These are phyloP conservation scores for Salminus brasiliensis DNA, from an alignment of 2,113 vertebrate species.

Conservation along the genomic window DNA sequence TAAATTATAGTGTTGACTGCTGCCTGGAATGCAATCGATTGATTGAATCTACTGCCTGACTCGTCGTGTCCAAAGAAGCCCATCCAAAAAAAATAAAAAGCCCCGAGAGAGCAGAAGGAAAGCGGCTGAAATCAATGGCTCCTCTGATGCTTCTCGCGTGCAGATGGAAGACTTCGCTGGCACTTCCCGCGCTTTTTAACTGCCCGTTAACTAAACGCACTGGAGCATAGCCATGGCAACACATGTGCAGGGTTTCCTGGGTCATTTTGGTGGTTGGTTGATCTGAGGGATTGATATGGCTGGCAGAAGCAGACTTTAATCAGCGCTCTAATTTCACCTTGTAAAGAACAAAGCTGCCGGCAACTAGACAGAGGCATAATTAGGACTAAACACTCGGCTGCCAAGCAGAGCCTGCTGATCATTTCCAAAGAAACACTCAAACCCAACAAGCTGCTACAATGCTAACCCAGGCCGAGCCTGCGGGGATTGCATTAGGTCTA, in stretches of 20 bases:
- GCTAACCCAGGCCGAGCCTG: background rate
- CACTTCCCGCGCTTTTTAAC: background rate
- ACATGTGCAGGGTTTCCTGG: constrained; percentile 26
- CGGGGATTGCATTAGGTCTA: background rate
- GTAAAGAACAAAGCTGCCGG: constrained; percentile 31
- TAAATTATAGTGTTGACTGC: background rate
- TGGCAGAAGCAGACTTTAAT: constrained; percentile 38
- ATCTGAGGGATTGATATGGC: constrained; percentile 13
- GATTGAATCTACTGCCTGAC: constrained; percentile 11
- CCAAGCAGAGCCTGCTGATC: background rate
- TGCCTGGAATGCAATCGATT: background rate
- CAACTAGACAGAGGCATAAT: constrained; percentile 26
- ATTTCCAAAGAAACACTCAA: background rate
- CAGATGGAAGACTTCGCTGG: background rate
- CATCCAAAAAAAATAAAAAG: background rate
- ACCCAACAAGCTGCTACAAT: background rate
- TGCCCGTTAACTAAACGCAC: constrained; percentile 10
- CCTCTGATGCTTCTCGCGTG: background rate
- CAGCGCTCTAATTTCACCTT: constrained; percentile 45
- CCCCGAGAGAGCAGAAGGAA: background rate
- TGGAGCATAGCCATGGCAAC: constrained; percentile 36
- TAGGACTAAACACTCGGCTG: constrained; percentile 10
- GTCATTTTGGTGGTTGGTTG: constrained; percentile 14
- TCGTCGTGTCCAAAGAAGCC: constrained; percentile 13
- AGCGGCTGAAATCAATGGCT: constrained; percentile 20